Evolutionary conservation across 2,797 vertebrate genomes (phyloP), one percentile per base, ranked within the genome.

Genomic region (Sebastes nivosus): DNA sequence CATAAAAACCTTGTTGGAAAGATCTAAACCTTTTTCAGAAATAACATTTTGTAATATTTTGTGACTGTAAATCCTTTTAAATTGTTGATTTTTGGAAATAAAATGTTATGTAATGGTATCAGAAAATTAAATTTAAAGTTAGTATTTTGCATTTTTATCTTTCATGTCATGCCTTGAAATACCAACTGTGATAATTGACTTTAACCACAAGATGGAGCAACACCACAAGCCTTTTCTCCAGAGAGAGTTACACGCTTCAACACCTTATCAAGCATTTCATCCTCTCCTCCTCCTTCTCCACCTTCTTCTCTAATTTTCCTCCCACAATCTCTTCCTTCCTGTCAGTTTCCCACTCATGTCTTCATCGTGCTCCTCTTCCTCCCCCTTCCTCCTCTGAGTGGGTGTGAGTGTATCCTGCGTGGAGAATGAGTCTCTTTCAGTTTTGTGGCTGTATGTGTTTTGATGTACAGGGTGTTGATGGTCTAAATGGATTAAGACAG

Each of bases 401-500:
- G 81, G 88, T 25, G 90, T 83, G 73, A 67, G 68, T 29, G 71
- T 9, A 27, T 46, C 14, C 72, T 63, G 72, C 42, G 22, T 18
- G 46, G 59, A 71, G 55, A 67, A 71, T 1, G 57, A 2, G 12
- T 65, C 81, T 68, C 73, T 81, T 79, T 72, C 55, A 32, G 50
- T 67, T 61, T 63, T 46, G 46, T 67, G 69, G 52, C 60, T 61
- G 11, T 57, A 6, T 67, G 5, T 68, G 29, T 72, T 74, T 63
- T 54, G 38, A 78, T 81, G 64, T 76, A 52, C 36, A 25, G 72
- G 42, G 29, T 79, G 42, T 50, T 61, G 32, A 86, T 66, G 20
- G 59, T 79, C 24, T 80, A 78, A 87, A 69, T 82, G 79, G 87
- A 92, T 89, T 88, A 84, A 84, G 34, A 80, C 10, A 12, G 76